These are phyloP conservation scores for Rhinoderma darwinii DNA, from an alignment of 2,113 vertebrate genomes.

Conservation along the genomic window DNA sequence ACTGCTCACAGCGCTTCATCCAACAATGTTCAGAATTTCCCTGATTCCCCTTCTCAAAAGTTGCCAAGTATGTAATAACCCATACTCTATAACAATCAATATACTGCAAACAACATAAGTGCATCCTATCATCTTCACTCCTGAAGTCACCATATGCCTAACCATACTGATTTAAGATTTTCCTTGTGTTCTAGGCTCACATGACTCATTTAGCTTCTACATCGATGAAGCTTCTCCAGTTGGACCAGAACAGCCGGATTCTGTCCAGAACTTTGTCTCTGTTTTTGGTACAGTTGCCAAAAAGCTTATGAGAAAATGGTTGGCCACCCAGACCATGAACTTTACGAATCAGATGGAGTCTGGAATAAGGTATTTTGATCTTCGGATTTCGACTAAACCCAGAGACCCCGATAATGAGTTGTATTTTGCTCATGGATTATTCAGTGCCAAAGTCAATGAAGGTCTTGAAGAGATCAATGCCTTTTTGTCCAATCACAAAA, in stretches of 20 bases:
- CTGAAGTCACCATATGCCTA: no score
- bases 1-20: no score
- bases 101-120: no score
- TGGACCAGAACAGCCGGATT: conserved; percentile 95
- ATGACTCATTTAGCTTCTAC: conserved; percentile 98
- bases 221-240: conserved; percentile 97
- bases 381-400: conserved; percentile 97
- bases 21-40: no score
- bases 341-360: conserved; percentile 91
- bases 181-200: conserved; percentile 82
- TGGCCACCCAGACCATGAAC: conserved; percentile 98
- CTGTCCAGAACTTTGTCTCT: conserved; percentile 97
- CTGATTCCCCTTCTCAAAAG: no score
- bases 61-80: no score
- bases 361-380: conserved; percentile 94
- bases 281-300: conserved; percentile 97
- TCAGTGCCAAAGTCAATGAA: conserved; percentile 96
- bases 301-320: conserved; percentile 97
- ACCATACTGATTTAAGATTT: background rate
- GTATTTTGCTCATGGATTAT: conserved; percentile 95
- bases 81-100: no score
- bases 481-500: conserved; percentile 85
- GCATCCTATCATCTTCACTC: no score
- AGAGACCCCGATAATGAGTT: conserved; percentile 96
- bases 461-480: conserved; percentile 93